Evolutionary conservation across 2,797 vertebrate genomes (phyloP).

Genomic region (Garrulus glandarius): DNA sequence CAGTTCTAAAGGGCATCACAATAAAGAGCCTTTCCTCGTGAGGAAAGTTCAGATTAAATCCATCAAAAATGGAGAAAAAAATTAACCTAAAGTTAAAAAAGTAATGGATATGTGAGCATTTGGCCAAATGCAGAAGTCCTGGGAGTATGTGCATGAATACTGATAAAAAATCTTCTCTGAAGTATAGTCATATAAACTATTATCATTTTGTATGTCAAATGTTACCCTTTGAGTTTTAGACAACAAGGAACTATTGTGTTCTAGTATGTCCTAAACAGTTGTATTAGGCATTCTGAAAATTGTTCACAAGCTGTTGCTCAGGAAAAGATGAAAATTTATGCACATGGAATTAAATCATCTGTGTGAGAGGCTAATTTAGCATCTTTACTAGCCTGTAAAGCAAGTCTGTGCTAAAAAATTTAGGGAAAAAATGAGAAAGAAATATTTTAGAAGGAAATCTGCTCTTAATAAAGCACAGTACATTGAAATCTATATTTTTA

Average conservation of each 20-base stretch:
- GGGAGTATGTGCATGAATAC: neutral
- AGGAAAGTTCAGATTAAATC: neutral
- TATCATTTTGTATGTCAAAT: neutral
- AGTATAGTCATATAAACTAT: neutral
- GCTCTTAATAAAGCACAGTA: neutral
- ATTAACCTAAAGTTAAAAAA: neutral
- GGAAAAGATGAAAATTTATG: conserved; percentile 1
- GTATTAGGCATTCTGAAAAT: neutral
- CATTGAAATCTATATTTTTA: neutral
- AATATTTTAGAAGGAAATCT: neutral
- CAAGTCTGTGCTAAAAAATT: neutral
- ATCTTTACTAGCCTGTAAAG: neutral
- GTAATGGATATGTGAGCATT: neutral
- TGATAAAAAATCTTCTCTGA: neutral
- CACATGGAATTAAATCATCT: neutral
- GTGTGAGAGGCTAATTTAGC: neutral
- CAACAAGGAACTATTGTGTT: neutral
- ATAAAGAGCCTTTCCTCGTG: neutral
- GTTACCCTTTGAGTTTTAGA: neutral
- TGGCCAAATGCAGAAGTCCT: neutral
- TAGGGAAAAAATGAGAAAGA: neutral
- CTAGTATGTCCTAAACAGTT: neutral
- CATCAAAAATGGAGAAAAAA: neutral
- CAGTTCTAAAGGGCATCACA: neutral
- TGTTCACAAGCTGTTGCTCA: neutral